Conservation (phyloP, 2,797 vertebrate species). For the Poeciliopsis infans region DNA sequence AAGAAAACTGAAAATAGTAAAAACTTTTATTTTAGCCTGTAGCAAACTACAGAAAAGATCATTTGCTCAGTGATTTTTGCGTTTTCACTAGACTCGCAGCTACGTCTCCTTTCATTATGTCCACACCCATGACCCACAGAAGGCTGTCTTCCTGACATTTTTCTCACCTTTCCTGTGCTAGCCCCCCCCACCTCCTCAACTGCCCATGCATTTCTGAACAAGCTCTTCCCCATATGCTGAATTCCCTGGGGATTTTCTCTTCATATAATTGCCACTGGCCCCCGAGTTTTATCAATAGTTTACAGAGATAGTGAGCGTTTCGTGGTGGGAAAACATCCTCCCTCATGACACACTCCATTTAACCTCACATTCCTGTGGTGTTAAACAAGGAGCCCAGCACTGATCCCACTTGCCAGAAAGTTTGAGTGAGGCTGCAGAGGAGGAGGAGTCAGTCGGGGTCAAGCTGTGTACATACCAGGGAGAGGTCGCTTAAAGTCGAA, state of each 20-base stretch:
- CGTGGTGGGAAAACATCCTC: slow-evolving; percentile 56
- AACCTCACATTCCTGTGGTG: slow-evolving; percentile 75
- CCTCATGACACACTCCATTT: slow-evolving; percentile 49
- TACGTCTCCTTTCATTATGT: slow-evolving; percentile 30
- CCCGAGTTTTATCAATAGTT: slow-evolving; percentile 63
- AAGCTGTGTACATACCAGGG: slow-evolving; percentile 10
- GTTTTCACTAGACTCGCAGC: slow-evolving; percentile 29
- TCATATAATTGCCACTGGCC: slow-evolving; percentile 8
- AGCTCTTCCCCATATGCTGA: not conserved
- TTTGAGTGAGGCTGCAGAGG: slow-evolving; percentile 27
- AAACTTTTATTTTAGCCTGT: slow-evolving; percentile 2
- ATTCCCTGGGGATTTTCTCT: not conserved
- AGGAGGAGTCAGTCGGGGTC: slow-evolving; percentile 41
- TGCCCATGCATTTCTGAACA: slow-evolving; percentile 20
- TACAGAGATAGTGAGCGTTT: slow-evolving; percentile 54
- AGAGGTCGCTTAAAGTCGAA: slow-evolving; percentile 34
- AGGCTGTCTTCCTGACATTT: slow-evolving; percentile 65
- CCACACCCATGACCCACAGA: slow-evolving; percentile 57
- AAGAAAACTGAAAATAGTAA: not conserved
- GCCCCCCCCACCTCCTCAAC: not conserved
- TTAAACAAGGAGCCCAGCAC: slow-evolving; percentile 41
- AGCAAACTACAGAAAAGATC: not conserved
- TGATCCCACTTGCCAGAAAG: slow-evolving; percentile 37
- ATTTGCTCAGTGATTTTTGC: slow-evolving; percentile 44
- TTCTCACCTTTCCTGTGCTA: slow-evolving; percentile 70